Conservation (phyloP, 2,888 invertebrate genomes). For the Phalangium opilio region DNA sequence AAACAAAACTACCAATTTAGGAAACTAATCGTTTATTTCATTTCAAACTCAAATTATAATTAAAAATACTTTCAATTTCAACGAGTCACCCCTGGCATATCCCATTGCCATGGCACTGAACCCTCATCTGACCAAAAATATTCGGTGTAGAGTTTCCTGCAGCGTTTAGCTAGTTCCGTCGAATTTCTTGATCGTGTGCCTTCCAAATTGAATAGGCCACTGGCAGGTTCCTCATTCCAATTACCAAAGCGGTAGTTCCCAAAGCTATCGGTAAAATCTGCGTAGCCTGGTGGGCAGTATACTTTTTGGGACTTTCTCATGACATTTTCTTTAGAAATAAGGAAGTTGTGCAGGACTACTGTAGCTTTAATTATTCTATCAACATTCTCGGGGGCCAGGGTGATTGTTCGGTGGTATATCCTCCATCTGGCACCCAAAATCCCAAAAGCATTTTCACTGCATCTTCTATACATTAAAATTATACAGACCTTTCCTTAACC, state of each 20-base stretch:
- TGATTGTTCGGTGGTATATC: slow-evolving; percentile 4
- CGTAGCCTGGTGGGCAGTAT: too few relatives aligned
- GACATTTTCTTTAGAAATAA: background rate
- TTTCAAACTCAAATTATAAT: too few relatives aligned
- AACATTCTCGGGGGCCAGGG: slow-evolving; percentile 6
- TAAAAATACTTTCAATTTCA: too few relatives aligned
- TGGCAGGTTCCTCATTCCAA: background rate
- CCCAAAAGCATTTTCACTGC: slow-evolving; percentile 7
- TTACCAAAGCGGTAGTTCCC: background rate
- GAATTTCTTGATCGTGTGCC: background rate
- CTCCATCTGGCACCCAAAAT: slow-evolving; percentile 5
- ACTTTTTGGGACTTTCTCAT: too few relatives aligned
- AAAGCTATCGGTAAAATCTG: background rate
- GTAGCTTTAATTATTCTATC: slow-evolving; percentile 7
- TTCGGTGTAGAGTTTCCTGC: background rate
- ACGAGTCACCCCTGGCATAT: background rate
- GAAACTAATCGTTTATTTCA: too few relatives aligned
- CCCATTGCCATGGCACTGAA: background rate
- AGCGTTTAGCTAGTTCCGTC: background rate
- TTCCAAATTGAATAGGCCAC: background rate
- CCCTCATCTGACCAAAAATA: background rate
- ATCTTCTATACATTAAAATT: background rate
- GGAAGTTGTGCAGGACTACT: slow-evolving; percentile 7
- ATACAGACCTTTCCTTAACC: too few relatives aligned
- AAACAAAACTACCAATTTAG: too few relatives aligned